Evolutionary conservation across 2,113 vertebrate genomes (phyloP), one percentile per base, ranked within the genome.

Genomic region (Phasianus colchicus): DNA sequence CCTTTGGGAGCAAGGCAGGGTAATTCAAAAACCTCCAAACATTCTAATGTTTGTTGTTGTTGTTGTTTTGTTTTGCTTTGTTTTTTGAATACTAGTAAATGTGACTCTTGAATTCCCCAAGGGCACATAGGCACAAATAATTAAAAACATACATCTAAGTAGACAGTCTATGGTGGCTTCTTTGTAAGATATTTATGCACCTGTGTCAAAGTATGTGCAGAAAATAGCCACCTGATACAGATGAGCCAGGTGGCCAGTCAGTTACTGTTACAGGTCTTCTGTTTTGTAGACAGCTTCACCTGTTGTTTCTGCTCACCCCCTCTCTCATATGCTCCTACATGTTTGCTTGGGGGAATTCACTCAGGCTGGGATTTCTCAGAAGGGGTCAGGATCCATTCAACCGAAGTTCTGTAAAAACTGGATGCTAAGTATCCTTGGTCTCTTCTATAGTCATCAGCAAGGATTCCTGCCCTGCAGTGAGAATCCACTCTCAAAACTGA

Each of bases 271-370:
- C 38, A 32, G 12, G 20, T 45, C 13, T 21, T 55, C 34, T 71
- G 18, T 50, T 90, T 71, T 67, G 52, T 42, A 87, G 45, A 2
- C 14, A 55, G 2, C 6, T 13, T 72, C 1, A 0, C 13, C 25
- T 48, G 14, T 32, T 72, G 13, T 12, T 88, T 81, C 38, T 60
- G 19, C 57, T 65, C 21, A 16, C 19, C 13, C 57, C 30, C 13
- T 13, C 21, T 77, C 11, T 47, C 22, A 47, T 8, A 2, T 27
- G 27, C 32, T 45, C 6, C 8, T 82, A 42, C 8, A 8, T 27
- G 3, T 42, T n/a, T 38, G 5, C 2, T 1, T 5, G 0, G n/a
- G 11, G 10, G 47, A 17, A 47, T 24, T 47, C 42, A 43, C 19
- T 48, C 20, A 78, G 55, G 11, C 48, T 82, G 32, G 16, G 27